Percentiles rank a stretch among this genome's conserved stretches.
These are phyloP conservation scores for Ploceus nigricollis DNA, from an alignment of 2,113 vertebrate species.

Conservation along the genomic window DNA sequence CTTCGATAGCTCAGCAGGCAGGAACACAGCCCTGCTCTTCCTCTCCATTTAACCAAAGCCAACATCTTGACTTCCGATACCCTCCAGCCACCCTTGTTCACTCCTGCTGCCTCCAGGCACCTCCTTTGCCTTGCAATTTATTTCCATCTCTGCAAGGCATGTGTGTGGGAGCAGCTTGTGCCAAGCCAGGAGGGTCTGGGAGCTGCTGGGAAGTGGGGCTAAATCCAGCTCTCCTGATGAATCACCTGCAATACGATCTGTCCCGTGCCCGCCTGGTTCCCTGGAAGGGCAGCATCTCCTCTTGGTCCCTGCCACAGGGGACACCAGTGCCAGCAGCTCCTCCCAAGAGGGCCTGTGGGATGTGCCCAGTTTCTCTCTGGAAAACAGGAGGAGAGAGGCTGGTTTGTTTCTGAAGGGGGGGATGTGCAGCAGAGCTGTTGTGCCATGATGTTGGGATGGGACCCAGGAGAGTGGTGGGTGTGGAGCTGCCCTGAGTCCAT, in stretches of 20 bases:
- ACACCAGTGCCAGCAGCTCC: neutral
- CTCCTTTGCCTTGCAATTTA: neutral
- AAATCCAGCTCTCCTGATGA: neutral
- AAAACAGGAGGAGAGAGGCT: neutral
- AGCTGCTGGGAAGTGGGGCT: neutral
- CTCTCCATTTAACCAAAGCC: neutral
- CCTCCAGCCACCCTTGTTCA: neutral
- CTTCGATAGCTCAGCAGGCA: neutral
- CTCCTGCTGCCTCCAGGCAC: neutral
- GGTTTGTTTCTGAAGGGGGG: neutral
- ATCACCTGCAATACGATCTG: constrained; percentile 44
- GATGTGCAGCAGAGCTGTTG: neutral
- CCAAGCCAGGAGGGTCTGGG: neutral
- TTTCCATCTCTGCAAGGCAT: neutral
- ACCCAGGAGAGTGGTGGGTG: neutral
- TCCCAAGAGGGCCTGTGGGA: neutral
- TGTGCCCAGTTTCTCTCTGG: neutral
- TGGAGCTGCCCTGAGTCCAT: neutral
- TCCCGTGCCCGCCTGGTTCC: rapidly evolving
- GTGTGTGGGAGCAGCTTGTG: neutral
- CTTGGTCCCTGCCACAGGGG: neutral
- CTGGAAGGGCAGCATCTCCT: neutral
- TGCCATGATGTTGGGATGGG: rapidly evolving
- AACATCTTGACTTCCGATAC: neutral
- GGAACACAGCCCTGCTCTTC: neutral